Evolutionary conservation across 2,888 invertebrate genomes (phyloP).

Genomic region (Bombylius discolor): DNA sequence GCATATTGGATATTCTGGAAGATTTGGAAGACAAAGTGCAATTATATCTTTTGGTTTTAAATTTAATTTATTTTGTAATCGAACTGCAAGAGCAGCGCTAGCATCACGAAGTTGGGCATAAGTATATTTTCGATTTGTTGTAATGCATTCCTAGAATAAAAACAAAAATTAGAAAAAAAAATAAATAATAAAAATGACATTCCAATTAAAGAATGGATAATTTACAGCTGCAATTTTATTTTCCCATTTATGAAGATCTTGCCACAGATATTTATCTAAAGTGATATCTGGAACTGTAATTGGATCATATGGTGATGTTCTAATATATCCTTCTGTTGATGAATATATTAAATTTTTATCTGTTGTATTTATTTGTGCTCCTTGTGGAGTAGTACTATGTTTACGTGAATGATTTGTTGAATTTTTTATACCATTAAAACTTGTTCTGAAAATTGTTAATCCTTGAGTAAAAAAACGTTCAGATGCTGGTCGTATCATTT

Average conservation of each 20-base stretch:
- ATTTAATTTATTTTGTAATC: conserved; percentile 51
- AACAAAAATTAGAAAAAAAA: background rate
- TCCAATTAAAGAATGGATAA: conserved; percentile 15
- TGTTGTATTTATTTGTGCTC: background rate
- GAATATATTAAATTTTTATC: background rate
- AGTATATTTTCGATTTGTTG: conserved; percentile 58
- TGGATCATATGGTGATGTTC: conserved; percentile 40
- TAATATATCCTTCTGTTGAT: conserved; percentile 27
- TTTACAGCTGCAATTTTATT: conserved; percentile 49
- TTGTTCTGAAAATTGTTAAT: background rate
- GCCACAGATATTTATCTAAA: conserved; percentile 49
- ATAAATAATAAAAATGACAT: background rate
- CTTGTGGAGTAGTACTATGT: background rate
- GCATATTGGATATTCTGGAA: conserved; percentile 59
- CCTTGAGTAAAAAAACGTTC: conserved; percentile 16
- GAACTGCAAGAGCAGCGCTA: conserved; percentile 51
- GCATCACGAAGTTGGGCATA: conserved; percentile 51
- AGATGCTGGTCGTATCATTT: conserved; percentile 20
- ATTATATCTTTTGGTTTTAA: conserved; percentile 52
- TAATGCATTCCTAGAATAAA: conserved; percentile 50
- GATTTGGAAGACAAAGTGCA: conserved; percentile 59
- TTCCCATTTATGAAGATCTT: conserved; percentile 48
- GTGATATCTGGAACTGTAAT: conserved; percentile 41
- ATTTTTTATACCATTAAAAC: too few species aligned
- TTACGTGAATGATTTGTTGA: background rate